These are phyloP conservation scores for Rugalucina vietnamica DNA, from an alignment of 2,888 invertebrate species.

Conservation along the genomic window DNA sequence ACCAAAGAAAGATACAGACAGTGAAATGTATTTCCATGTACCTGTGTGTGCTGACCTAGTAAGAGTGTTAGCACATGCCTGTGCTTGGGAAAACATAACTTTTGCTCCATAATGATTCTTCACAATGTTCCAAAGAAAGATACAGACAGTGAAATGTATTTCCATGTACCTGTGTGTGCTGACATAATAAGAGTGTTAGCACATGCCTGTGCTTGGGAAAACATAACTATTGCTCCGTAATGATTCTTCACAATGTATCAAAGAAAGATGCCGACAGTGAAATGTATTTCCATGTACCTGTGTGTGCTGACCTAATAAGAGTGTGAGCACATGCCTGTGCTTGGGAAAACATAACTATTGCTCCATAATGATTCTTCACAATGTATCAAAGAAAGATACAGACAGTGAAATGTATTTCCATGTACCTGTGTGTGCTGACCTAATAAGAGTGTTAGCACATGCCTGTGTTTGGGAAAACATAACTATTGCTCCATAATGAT, in stretches of 20 bases:
- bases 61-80: not conserved
- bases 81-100: not conserved
- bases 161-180: not conserved
- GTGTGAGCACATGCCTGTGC: not conserved
- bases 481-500: not conserved
- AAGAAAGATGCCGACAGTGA: not conserved
- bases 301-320: not conserved
- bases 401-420: not conserved
- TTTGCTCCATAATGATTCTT: not conserved
- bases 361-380: not conserved
- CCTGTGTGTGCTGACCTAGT: not conserved
- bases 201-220: not conserved
- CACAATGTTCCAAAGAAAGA: not conserved
- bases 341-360: not conserved
- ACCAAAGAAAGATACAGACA: not conserved
- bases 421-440: not conserved
- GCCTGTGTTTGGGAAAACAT: not conserved
- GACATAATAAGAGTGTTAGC: not conserved
- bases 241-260: not conserved
- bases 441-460: not conserved
- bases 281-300: not conserved
- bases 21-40: not conserved
- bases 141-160: not conserved
- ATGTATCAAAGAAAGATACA: not conserved
- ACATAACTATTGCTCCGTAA: not conserved